These are phyloP conservation scores for Buteo buteo DNA, from an alignment of 2,113 vertebrate species.

Conservation along the genomic window DNA sequence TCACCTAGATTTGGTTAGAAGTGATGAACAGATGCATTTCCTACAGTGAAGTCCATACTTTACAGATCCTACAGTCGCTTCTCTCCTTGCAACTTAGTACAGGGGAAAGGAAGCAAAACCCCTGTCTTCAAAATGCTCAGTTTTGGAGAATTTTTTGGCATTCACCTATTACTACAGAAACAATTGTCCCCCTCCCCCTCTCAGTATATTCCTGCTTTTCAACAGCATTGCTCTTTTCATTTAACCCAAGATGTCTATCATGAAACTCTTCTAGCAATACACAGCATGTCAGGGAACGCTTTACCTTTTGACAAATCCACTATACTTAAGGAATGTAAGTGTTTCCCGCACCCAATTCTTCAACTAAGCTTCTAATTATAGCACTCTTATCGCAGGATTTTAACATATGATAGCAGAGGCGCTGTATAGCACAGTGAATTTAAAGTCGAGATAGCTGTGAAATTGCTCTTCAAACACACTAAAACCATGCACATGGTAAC, in stretches of 20 bases:
- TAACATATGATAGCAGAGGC: not conserved
- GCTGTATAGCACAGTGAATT: not conserved
- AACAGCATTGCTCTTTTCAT: not conserved
- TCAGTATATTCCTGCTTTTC: not conserved
- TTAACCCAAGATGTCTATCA: not conserved
- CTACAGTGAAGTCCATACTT: not conserved
- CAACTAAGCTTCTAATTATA: slow-evolving; percentile 3
- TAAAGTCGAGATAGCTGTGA: not conserved
- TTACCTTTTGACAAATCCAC: not conserved
- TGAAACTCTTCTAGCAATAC: not conserved
- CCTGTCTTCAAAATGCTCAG: not conserved
- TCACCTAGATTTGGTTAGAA: not conserved
- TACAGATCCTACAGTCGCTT: not conserved
- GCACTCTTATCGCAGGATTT: not conserved
- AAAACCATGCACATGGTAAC: accelerated
- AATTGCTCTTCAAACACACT: not conserved
- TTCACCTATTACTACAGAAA: not conserved
- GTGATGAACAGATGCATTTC: not conserved
- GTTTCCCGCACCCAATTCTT: not conserved
- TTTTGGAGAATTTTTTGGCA: not conserved
- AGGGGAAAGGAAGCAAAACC: not conserved
- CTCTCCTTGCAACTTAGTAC: not conserved
- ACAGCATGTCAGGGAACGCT: not conserved
- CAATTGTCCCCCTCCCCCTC: not conserved
- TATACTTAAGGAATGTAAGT: not conserved